Percentiles rank a stretch among this genome's conserved stretches.
These are phyloP conservation scores for Melanostigma gelatinosum DNA, from an alignment of 2,113 vertebrate genomes.

Conservation along the genomic window DNA sequence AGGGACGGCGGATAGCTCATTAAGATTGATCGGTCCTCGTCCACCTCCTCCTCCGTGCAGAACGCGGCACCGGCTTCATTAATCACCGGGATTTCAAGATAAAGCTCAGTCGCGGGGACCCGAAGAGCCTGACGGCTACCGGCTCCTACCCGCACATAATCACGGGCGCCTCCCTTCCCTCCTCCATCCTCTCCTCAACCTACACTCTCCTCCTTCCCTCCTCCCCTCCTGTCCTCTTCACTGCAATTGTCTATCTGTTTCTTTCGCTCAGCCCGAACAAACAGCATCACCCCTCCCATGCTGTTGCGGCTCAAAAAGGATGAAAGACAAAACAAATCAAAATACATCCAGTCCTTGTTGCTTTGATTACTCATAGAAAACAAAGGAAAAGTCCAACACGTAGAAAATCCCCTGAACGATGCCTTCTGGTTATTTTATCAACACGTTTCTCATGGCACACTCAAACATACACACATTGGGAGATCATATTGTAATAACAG, in stretches of 20 bases:
- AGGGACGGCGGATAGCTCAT: constrained; percentile 81
- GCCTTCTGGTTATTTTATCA: too few relatives aligned
- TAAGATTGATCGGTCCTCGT: constrained; percentile 79
- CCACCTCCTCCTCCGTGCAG: constrained; percentile 37
- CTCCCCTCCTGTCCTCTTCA: constrained; percentile 27
- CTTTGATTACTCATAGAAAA: too few relatives aligned
- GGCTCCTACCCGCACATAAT: constrained; percentile 68
- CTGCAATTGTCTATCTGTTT: constrained; percentile 52
- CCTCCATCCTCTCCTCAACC: constrained; percentile 33
- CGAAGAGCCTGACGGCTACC: constrained; percentile 63
- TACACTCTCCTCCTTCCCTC: constrained; percentile 33
- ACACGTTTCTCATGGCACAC: too few relatives aligned
- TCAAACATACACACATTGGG: too few relatives aligned
- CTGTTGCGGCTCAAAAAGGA: constrained; percentile 35
- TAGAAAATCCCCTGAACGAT: too few relatives aligned
- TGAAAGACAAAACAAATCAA: constrained; percentile 23
- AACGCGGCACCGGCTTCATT: constrained; percentile 73
- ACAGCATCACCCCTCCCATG: constrained; percentile 20
- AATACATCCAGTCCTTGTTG: too few relatives aligned
- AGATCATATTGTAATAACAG: too few relatives aligned
- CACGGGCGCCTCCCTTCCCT: constrained; percentile 47
- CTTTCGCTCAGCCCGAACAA: constrained; percentile 6
- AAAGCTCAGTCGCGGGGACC: constrained; percentile 62
- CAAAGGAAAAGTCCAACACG: too few relatives aligned
- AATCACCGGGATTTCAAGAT: constrained; percentile 82